These are phyloP conservation scores for Parelbella ahira DNA, from an alignment of 2,888 invertebrate species.

Conservation along the genomic window DNA sequence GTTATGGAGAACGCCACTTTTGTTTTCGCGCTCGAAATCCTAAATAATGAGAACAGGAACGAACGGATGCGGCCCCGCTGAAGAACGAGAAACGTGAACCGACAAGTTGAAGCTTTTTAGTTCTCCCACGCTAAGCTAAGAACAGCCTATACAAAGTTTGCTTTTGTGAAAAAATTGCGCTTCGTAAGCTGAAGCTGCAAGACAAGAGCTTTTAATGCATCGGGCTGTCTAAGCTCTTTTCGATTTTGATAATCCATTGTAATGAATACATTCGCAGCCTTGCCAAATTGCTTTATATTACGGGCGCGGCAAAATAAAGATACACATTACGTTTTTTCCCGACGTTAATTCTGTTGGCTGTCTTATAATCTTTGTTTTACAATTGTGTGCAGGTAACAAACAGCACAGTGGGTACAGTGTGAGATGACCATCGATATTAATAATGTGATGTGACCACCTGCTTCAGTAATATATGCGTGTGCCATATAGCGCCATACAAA, in stretches of 20 bases:
- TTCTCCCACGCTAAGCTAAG: constrained; percentile 22
- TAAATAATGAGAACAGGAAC: constrained; percentile 28
- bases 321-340: no score
- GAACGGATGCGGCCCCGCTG: constrained; percentile 32
- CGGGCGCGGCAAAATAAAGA: no score
- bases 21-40: constrained; percentile 29
- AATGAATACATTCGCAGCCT: no score
- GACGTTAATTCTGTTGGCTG: no score
- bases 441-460: constrained; percentile 19
- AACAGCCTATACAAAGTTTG: constrained; percentile 10
- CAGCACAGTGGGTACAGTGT: background rate
- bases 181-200: background rate
- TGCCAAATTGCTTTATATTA: no score
- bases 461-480: constrained; percentile 11
- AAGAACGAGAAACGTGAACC: constrained; percentile 20
- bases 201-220: background rate
- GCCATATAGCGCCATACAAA: constrained; percentile 24
- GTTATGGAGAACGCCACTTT: constrained; percentile 25
- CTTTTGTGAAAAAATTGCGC: constrained; percentile 11
- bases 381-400: no score
- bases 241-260: background rate
- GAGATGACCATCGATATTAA: constrained; percentile 7
- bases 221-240: background rate
- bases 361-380: no score
- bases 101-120: constrained; percentile 7